Evolutionary conservation across 2,113 vertebrate genomes (phyloP).

Genomic region (Picathartes gymnocephalus): DNA sequence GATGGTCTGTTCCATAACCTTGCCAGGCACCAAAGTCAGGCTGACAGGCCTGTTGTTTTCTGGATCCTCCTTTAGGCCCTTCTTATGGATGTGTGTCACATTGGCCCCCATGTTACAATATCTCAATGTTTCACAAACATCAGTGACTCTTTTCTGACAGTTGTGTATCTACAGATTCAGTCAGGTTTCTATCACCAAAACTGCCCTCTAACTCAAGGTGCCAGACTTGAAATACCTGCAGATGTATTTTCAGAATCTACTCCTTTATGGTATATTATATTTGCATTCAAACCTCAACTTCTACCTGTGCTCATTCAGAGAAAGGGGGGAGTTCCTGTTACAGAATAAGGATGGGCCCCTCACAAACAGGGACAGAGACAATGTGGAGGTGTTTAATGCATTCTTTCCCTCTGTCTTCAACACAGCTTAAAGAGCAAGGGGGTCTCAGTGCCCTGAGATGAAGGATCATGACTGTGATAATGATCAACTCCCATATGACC

Average conservation of each 20-base stretch:
- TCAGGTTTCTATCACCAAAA: not conserved
- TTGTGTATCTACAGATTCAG: not conserved
- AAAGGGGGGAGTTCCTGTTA: not conserved
- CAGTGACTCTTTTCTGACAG: not conserved
- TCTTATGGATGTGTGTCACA: not conserved
- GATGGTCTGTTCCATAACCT: too few species aligned
- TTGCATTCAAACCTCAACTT: not conserved
- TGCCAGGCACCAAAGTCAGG: not conserved
- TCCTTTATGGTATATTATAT: not conserved
- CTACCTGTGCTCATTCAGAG: rapidly evolving
- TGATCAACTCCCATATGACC: not conserved
- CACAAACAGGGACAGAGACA: not conserved
- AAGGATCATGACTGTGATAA: not conserved
- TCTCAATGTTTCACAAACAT: not conserved
- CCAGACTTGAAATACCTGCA: not conserved
- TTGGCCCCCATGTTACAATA: not conserved
- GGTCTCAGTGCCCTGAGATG: not conserved
- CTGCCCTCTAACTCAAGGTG: too few species aligned
- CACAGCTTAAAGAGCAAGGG: not conserved
- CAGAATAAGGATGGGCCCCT: not conserved
- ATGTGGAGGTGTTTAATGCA: not conserved
- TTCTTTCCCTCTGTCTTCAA: not conserved
- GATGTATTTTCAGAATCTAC: not conserved
- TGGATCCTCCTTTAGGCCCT: not conserved
- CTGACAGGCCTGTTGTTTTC: not conserved